Evolutionary conservation across 2,113 vertebrate genomes (phyloP).

Genomic region (Phycodurus eques): DNA sequence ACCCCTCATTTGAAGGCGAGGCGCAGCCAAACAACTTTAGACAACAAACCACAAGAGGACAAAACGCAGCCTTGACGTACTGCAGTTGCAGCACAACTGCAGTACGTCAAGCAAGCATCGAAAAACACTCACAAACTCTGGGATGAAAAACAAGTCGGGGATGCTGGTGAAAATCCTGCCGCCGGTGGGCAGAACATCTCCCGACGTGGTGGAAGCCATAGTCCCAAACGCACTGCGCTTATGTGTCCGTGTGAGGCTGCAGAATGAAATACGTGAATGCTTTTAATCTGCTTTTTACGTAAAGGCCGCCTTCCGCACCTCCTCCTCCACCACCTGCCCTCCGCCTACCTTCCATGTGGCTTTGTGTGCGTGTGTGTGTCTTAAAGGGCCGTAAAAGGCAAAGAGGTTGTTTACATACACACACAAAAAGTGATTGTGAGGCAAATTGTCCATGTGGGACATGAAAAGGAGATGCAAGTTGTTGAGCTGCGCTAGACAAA

Average conservation of each 20-base stretch:
- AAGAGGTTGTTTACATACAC: constrained; percentile 17
- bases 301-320: constrained; percentile 32
- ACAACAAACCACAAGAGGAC: not conserved
- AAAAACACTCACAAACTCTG: constrained; percentile 70
- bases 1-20: not conserved
- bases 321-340: constrained; percentile 29
- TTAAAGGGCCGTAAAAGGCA: not conserved
- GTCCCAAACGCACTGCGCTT: constrained; percentile 23
- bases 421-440: constrained; percentile 31
- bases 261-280: constrained; percentile 25
- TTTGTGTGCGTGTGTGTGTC: not conserved
- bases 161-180: constrained; percentile 60
- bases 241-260: not conserved
- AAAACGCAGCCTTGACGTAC: too few relatives aligned
- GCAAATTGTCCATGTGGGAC: constrained; percentile 8
- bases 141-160: constrained; percentile 73
- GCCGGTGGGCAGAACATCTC: constrained; percentile 58
- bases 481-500: not conserved
- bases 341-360: constrained; percentile 9
- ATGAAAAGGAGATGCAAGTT: not conserved
- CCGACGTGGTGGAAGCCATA: constrained; percentile 63
- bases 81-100: not conserved
- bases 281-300: constrained; percentile 40
- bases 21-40: not conserved
- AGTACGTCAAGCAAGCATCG: not conserved